Percentiles rank a stretch among this genome's conserved stretches.
Conservation (phyloP, 2,797 vertebrate species). For the Sternarchorhynchus goeldii region DNA sequence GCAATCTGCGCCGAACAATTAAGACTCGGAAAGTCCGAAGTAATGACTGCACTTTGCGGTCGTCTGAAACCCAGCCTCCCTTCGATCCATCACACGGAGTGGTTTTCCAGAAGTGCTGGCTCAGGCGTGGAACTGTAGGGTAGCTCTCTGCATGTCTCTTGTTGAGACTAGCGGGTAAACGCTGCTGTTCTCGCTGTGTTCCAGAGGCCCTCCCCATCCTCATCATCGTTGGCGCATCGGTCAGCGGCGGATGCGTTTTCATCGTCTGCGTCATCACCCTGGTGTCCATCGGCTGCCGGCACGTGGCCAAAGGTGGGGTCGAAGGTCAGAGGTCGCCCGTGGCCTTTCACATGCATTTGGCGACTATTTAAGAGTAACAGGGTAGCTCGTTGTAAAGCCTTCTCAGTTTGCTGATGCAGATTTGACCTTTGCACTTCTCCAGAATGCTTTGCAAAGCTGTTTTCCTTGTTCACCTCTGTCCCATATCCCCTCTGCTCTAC, state of each 20-base stretch:
- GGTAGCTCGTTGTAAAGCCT: constrained; percentile 41
- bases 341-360: constrained; percentile 32
- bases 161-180: constrained; percentile 13
- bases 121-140: constrained; percentile 24
- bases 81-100: too few relatives aligned
- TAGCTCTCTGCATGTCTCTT: constrained; percentile 52
- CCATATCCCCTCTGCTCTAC: constrained; percentile 30
- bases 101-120: not conserved
- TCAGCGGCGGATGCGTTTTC: constrained; percentile 79
- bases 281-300: constrained; percentile 84
- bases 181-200: constrained; percentile 39
- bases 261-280: constrained; percentile 81
- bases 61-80: not conserved
- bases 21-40: not conserved
- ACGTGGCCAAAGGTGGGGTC: constrained; percentile 84
- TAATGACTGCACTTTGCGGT: not conserved
- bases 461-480: constrained; percentile 45
- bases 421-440: constrained; percentile 42
- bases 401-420: constrained; percentile 37
- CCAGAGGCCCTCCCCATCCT: constrained; percentile 83
- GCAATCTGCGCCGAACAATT: not conserved
- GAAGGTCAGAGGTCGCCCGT: constrained; percentile 72
- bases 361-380: constrained; percentile 39
- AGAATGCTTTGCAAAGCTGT: constrained; percentile 34
- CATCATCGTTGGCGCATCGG: constrained; percentile 78